phyloP scores from a whole-genome alignment of 2,888 invertebrate genomes.

The Conus canariensis region DNA sequence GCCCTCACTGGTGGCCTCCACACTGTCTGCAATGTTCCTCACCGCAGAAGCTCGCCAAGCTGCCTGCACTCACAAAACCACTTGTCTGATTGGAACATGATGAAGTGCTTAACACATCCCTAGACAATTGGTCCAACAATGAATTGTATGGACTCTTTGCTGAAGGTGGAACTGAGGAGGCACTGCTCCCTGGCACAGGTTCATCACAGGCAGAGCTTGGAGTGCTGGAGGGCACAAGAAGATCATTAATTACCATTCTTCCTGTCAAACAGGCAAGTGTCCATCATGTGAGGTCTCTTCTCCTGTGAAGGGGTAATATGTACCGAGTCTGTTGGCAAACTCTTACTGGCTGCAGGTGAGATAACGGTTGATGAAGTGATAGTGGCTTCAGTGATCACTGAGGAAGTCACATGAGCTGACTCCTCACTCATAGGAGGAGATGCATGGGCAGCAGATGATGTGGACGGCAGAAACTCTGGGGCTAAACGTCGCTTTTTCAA shows the following conservation, averaged over 20 bases:
- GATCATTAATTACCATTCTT: not conserved
- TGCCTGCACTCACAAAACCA: not conserved
- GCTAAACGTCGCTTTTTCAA: slow-evolving; percentile 78
- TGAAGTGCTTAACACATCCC: slow-evolving; percentile 11
- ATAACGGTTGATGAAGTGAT: not conserved
- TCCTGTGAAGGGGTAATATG: not conserved
- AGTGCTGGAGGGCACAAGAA: not conserved
- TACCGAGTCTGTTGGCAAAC: not conserved
- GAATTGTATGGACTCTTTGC: too few relatives aligned
- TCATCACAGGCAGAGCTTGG: slow-evolving; percentile 17
- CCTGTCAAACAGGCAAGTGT: slow-evolving; percentile 8
- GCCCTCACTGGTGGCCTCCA: slow-evolving; percentile 18
- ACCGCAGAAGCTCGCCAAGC: not conserved
- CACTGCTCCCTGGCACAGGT: slow-evolving; percentile 9
- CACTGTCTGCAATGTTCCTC: not conserved
- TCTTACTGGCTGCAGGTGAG: not conserved
- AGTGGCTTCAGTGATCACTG: not conserved
- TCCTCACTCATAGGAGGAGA: not conserved
- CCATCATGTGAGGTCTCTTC: slow-evolving; percentile 1
- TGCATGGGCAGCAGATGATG: slow-evolving; percentile 48
- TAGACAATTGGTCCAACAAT: not conserved
- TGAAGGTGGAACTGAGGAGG: not conserved
- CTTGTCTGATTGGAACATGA: not conserved
- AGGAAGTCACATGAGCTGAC: not conserved
- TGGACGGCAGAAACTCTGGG: slow-evolving; percentile 84